These are phyloP conservation scores for Pyrgus malvae DNA, from an alignment of 2,888 invertebrate species.

Conservation along the genomic window DNA sequence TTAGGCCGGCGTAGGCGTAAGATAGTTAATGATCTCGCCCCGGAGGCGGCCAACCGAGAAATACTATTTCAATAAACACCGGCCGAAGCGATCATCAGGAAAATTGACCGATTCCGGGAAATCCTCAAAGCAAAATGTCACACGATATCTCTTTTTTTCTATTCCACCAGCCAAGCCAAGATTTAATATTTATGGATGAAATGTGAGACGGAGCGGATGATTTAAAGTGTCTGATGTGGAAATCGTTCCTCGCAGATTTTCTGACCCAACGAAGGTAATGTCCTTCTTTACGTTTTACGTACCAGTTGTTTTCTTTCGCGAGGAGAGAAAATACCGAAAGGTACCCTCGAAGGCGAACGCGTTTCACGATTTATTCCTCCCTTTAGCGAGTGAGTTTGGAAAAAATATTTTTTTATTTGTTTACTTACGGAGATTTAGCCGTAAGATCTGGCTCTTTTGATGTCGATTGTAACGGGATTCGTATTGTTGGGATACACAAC, in stretches of 20 bases:
- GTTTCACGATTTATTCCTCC: slow-evolving; percentile 70
- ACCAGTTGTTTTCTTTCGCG: slow-evolving; percentile 74
- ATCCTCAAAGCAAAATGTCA: slow-evolving; percentile 73
- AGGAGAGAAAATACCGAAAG: slow-evolving; percentile 64
- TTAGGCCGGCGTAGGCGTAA: slow-evolving; percentile 20
- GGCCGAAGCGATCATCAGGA: slow-evolving; percentile 69
- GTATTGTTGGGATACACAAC: slow-evolving; percentile 56
- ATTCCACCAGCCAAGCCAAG: slow-evolving; percentile 67
- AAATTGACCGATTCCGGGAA: slow-evolving; percentile 78
- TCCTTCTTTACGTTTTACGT: slow-evolving; percentile 76
- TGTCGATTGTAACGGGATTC: slow-evolving; percentile 65
- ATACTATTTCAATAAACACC: slow-evolving; percentile 79
- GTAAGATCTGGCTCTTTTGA: slow-evolving; percentile 60
- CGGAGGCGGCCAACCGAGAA: slow-evolving; percentile 67
- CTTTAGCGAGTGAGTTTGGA: slow-evolving; percentile 64
- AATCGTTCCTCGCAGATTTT: slow-evolving; percentile 78
- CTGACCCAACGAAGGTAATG: slow-evolving; percentile 78
- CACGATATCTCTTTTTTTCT: slow-evolving; percentile 73
- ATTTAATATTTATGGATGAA: slow-evolving; percentile 81
- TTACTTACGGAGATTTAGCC: slow-evolving; percentile 67
- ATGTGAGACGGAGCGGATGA: slow-evolving; percentile 79
- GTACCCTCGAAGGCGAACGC: slow-evolving; percentile 67
- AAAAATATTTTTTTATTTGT: slow-evolving; percentile 72
- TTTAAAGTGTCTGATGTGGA: slow-evolving; percentile 80
- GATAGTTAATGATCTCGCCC: slow-evolving; percentile 51